Conservation (phyloP, 2,113 vertebrate genomes). For the Entomyzon cyanotis region DNA sequence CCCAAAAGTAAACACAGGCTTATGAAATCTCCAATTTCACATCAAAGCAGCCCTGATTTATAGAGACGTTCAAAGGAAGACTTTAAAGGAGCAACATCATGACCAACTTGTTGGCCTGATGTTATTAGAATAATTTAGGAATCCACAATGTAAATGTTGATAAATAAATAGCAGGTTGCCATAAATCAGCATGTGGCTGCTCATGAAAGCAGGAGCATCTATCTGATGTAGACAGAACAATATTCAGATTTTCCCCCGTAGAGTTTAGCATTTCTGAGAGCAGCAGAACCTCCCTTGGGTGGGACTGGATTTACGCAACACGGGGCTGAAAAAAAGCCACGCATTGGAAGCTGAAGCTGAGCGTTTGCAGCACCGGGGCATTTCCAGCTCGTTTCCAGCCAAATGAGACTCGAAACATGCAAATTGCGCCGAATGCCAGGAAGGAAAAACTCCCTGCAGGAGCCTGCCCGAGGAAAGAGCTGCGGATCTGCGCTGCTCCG, state of each 20-base stretch:
- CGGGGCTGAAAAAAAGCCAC: neutral
- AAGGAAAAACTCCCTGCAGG: neutral
- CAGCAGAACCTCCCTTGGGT: constrained; percentile 40
- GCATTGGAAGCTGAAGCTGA: neutral
- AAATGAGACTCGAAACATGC: constrained; percentile 37
- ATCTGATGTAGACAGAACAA: constrained; percentile 60
- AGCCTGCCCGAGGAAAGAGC: neutral
- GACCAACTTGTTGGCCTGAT: constrained; percentile 62
- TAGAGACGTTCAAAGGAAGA: constrained; percentile 42
- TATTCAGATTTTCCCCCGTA: constrained; percentile 3
- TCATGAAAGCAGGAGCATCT: constrained; percentile 38
- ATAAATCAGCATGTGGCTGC: constrained; percentile 59
- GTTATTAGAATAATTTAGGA: constrained; percentile 51
- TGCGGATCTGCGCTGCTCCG: neutral
- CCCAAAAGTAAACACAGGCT: constrained; percentile 55
- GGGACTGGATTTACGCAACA: neutral
- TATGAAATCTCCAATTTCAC: constrained; percentile 65
- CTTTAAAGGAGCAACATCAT: constrained; percentile 56
- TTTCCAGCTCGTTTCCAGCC: constrained; percentile 47
- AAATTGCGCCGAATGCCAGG: neutral
- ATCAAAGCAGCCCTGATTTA: constrained; percentile 63
- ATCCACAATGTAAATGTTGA: constrained; percentile 63
- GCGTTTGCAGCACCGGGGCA: neutral
- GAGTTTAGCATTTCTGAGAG: constrained; percentile 27
- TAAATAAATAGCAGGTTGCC: constrained; percentile 59